Conservation (phyloP, 2,113 vertebrate genomes). For the Sebastes schlegelii region DNA sequence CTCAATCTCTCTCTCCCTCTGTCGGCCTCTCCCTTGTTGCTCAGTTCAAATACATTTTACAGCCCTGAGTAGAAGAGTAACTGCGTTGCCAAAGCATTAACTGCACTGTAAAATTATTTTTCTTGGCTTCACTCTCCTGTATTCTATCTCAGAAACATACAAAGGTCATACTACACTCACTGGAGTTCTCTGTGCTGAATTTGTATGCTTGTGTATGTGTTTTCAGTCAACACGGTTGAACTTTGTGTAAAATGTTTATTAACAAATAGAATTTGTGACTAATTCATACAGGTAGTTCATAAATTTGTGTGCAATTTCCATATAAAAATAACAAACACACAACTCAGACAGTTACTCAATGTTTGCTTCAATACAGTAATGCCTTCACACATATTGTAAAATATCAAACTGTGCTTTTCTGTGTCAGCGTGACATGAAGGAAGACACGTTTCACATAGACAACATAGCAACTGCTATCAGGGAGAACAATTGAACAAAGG, state of each 20-base stretch:
- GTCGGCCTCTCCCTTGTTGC: background rate
- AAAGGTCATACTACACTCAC: background rate
- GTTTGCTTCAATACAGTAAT: constrained; percentile 4
- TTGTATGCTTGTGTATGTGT: background rate
- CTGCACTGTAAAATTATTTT: background rate
- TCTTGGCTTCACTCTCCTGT: background rate
- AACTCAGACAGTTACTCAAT: constrained; percentile 2
- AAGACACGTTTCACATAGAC: constrained; percentile 4
- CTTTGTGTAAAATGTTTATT: constrained; percentile 59
- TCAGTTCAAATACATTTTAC: constrained; percentile 18
- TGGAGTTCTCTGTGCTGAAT: background rate
- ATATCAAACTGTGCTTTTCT: background rate
- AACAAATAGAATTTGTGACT: background rate
- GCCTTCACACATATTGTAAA: background rate
- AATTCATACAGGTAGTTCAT: background rate
- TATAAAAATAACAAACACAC: background rate
- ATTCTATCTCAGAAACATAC: background rate
- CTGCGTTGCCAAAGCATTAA: background rate
- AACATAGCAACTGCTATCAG: background rate
- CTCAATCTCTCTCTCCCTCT: constrained; percentile 27
- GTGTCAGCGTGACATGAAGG: constrained; percentile 2
- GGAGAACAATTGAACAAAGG: constrained; percentile 23
- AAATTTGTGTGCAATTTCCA: constrained; percentile 7
- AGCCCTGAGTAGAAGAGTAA: background rate
- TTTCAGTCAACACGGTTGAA: constrained; percentile 11